These are phyloP conservation scores for Pteronotus mesoamericanus DNA, from an alignment of 2,797 vertebrate genomes.

Conservation along the genomic window DNA sequence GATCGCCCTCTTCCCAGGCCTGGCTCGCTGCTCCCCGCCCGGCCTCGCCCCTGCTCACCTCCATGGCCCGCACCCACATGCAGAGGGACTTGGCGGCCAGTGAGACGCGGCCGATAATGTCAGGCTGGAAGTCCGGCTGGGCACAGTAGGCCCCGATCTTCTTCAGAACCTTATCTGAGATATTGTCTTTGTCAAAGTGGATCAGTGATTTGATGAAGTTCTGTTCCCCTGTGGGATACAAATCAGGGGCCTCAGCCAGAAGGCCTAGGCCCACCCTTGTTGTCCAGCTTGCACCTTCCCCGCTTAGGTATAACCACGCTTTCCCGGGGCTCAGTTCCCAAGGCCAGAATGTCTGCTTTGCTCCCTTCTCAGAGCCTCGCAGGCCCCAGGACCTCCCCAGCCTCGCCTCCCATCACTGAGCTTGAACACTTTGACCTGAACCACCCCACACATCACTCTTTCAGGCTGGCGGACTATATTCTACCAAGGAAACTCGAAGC, in stretches of 20 bases:
- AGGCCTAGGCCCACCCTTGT: background rate
- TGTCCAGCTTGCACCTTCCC: background rate
- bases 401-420: background rate
- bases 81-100: slow-evolving; percentile 92
- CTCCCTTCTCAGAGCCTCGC: background rate
- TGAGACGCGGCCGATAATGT: slow-evolving; percentile 91
- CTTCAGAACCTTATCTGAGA: slow-evolving; percentile 90
- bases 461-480: background rate
- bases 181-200: slow-evolving; percentile 92
- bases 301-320: background rate
- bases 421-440: background rate
- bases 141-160: slow-evolving; percentile 89
- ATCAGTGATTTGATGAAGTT: slow-evolving; percentile 93
- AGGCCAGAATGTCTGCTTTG: background rate
- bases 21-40: fast-evolving
- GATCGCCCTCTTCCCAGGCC: background rate
- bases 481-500: background rate
- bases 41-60: slow-evolving; percentile 78
- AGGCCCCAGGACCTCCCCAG: background rate
- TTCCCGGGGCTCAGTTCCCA: background rate
- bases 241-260: background rate
- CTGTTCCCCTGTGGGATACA: slow-evolving; percentile 84
- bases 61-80: slow-evolving; percentile 96
- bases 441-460: background rate
- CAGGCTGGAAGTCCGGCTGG: slow-evolving; percentile 89